Evolutionary conservation across 1,140 invertebrate species (phyloP).

Genomic region (Zaprionus davidi): DNA sequence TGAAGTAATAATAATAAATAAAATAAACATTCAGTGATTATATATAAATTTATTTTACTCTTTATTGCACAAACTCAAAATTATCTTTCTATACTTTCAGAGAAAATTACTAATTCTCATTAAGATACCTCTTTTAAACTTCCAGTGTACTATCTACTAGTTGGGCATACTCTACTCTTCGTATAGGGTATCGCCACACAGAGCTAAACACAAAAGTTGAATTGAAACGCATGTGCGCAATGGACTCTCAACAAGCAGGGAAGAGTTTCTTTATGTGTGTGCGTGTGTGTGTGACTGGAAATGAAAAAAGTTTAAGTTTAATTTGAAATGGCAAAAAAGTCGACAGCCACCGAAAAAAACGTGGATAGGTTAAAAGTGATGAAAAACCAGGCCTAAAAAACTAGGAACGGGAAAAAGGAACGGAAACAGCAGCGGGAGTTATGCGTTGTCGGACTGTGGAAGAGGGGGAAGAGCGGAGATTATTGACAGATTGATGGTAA

Average conservation of each 20-base stretch:
- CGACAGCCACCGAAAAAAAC: slow-evolving; percentile 36
- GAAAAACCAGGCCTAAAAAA: slow-evolving; percentile 34
- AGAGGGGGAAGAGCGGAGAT: slow-evolving; percentile 9
- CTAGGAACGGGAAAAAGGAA: slow-evolving; percentile 9
- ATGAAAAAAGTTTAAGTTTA: slow-evolving; percentile 81
- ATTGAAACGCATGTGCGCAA: slow-evolving; percentile 79
- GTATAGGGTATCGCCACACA: background rate
- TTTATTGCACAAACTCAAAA: too few relatives aligned
- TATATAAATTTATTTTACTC: too few relatives aligned
- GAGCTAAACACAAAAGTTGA: slow-evolving; percentile 59
- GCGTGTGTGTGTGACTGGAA: slow-evolving; percentile 61
- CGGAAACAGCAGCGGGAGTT: slow-evolving; percentile 46
- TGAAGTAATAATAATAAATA: too few relatives aligned
- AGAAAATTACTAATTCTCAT: too few relatives aligned
- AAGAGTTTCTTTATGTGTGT: slow-evolving; percentile 57
- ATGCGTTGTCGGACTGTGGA: slow-evolving; percentile 38
- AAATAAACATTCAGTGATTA: too few relatives aligned
- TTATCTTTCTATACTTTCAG: too few relatives aligned
- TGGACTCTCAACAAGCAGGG: slow-evolving; percentile 43
- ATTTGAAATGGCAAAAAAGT: slow-evolving; percentile 77
- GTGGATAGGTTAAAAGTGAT: slow-evolving; percentile 42
- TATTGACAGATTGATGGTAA: slow-evolving; percentile 59
- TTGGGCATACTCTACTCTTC: background rate
- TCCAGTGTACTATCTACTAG: background rate
- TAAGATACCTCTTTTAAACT: background rate